phyloP scores from a whole-genome alignment of 2,113 vertebrate genomes.

The Numenius arquata region DNA sequence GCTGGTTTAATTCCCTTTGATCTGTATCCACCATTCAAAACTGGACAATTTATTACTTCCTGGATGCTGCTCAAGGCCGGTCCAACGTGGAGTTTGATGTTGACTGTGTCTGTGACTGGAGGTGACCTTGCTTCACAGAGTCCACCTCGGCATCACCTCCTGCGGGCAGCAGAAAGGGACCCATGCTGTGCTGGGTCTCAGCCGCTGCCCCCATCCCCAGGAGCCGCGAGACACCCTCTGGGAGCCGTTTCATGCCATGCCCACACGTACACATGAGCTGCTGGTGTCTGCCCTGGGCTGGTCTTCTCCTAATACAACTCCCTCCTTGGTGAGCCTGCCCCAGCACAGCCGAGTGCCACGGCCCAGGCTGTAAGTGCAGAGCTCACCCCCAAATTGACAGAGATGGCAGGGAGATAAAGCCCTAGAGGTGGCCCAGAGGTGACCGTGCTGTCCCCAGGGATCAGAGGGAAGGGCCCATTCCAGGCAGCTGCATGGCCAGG shows the following conservation, averaged over 20 bases:
- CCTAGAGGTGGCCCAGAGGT: not conserved
- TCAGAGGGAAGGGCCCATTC: not conserved
- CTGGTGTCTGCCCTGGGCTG: not conserved
- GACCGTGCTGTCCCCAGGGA: not conserved
- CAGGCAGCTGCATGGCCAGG: not conserved
- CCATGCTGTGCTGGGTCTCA: not conserved
- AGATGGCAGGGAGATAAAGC: not conserved
- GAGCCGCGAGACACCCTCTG: not conserved
- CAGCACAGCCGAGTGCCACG: not conserved
- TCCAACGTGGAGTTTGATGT: not conserved
- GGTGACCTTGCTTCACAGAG: not conserved
- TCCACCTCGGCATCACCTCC: not conserved
- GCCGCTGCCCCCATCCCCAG: not conserved
- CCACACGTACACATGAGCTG: rapidly evolving
- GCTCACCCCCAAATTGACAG: not conserved
- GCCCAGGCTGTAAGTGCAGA: not conserved
- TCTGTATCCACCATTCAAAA: conserved; percentile 13
- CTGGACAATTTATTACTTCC: conserved; percentile 36
- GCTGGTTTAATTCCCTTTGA: conserved; percentile 25
- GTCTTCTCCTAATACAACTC: not conserved
- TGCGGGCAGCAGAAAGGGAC: not conserved
- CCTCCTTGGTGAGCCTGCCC: not conserved
- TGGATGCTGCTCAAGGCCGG: not conserved
- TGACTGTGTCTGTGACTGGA: not conserved
- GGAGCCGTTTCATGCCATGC: not conserved